These are phyloP conservation scores for Selenia dentaria DNA, from an alignment of 2,888 invertebrate genomes.

Conservation along the genomic window DNA sequence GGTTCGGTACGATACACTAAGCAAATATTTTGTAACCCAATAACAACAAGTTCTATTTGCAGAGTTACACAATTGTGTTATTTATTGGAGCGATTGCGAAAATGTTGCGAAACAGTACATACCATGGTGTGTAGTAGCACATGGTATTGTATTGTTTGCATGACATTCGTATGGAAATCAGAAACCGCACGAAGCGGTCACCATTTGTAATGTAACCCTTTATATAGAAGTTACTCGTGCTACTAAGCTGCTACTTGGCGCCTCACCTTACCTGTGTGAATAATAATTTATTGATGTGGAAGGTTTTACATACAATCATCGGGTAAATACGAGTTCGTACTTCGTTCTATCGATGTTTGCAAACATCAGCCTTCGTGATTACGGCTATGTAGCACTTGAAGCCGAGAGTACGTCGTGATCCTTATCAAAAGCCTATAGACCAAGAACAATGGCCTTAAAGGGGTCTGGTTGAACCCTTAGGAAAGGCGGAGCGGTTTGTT, in stretches of 20 bases:
- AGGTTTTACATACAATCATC: background rate
- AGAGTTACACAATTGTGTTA: conserved; percentile 52
- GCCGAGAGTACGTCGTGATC: conserved; percentile 44
- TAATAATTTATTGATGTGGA: background rate
- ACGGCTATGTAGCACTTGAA: conserved; percentile 22
- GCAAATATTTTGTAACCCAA: conserved; percentile 70
- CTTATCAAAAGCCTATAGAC: conserved; percentile 57
- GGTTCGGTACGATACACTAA: conserved; percentile 61
- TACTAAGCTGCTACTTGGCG: background rate
- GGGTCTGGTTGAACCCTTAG: conserved; percentile 57
- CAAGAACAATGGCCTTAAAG: conserved; percentile 66
- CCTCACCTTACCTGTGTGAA: no score
- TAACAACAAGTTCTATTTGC: conserved; percentile 44
- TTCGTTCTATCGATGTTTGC: conserved; percentile 6
- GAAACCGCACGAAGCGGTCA: conserved; percentile 32
- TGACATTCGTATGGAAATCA: conserved; percentile 60
- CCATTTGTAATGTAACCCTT: conserved; percentile 2
- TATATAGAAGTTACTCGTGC: background rate
- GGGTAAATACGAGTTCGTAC: background rate
- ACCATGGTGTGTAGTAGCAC: conserved; percentile 30
- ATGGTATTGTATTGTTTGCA: conserved; percentile 41
- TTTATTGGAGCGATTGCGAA: conserved; percentile 53
- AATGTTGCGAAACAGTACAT: conserved; percentile 41
- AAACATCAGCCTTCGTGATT: conserved; percentile 22
- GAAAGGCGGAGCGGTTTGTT: conserved; percentile 39